These are phyloP conservation scores for Archips crataeganus DNA, from an alignment of 2,888 invertebrate species.

Conservation along the genomic window DNA sequence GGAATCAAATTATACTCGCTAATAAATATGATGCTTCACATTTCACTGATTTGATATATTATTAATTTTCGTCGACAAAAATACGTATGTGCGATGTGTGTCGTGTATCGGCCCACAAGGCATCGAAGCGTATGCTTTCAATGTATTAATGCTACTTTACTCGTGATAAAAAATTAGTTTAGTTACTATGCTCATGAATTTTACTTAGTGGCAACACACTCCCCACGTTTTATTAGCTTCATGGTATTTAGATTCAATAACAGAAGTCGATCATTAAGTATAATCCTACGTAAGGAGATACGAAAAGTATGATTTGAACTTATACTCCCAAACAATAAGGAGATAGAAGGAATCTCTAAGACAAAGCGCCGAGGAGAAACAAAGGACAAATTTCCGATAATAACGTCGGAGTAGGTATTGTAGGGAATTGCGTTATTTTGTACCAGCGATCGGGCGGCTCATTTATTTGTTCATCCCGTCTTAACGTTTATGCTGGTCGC, in stretches of 20 bases:
- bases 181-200: background rate
- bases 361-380: constrained; percentile 50
- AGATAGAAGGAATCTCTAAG: constrained; percentile 44
- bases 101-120: background rate
- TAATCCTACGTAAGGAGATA: constrained; percentile 41
- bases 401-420: constrained; percentile 59
- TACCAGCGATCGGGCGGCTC: constrained; percentile 70
- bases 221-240: background rate
- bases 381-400: constrained; percentile 56
- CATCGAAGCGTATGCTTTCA: constrained; percentile 3
- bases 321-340: constrained; percentile 41
- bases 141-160: background rate
- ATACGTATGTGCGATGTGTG: background rate
- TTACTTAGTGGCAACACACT: background rate
- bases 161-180: background rate
- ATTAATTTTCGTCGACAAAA: constrained; percentile 18
- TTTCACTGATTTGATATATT: constrained; percentile 14
- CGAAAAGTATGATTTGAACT: constrained; percentile 40
- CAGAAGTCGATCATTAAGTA: constrained; percentile 37
- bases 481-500: constrained; percentile 77
- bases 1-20: constrained; percentile 36
- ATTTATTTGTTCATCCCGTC: constrained; percentile 83
- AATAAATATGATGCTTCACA: constrained; percentile 34
- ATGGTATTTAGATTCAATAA: constrained; percentile 18
- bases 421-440: constrained; percentile 63